Evolutionary conservation across 2,888 invertebrate species (phyloP).

Genomic region (Zygaena filipendulae): DNA sequence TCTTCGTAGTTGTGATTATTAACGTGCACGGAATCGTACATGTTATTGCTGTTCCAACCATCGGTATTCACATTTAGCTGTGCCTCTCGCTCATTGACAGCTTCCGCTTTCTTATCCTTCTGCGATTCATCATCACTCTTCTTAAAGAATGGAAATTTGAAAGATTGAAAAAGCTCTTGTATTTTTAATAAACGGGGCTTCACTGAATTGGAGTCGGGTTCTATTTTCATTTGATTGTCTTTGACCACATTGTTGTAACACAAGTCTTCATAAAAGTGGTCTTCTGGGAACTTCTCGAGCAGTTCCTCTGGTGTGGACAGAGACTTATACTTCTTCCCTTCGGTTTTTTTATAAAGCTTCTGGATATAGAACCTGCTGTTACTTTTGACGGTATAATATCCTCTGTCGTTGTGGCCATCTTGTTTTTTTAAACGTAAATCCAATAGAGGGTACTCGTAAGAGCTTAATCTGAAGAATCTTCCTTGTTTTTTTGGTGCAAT

Average conservation of each 20-base stretch:
- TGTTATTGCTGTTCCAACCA: constrained; percentile 28
- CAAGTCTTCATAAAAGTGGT: constrained; percentile 57
- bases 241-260: constrained; percentile 41
- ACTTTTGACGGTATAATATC: constrained; percentile 50
- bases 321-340: constrained; percentile 43
- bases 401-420: constrained; percentile 40
- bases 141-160: constrained; percentile 50
- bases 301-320: constrained; percentile 35
- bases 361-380: constrained; percentile 34
- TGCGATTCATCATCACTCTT: constrained; percentile 26
- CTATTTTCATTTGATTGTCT: constrained; percentile 14
- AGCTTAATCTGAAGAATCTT: constrained; percentile 44
- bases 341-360: constrained; percentile 33
- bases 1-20: too few relatives aligned
- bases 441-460: constrained; percentile 51
- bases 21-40: constrained; percentile 53
- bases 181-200: constrained; percentile 48
- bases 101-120: constrained; percentile 10
- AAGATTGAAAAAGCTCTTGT: constrained; percentile 48
- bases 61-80: constrained; percentile 45
- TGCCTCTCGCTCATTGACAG: constrained; percentile 19
- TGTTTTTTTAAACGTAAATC: constrained; percentile 37
- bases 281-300: constrained; percentile 35
- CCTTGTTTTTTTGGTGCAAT: constrained; percentile 32
- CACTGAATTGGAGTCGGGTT: constrained; percentile 2